A percentile compares a stretch with the other conserved stretches of the same genome.
phyloP scores from a whole-genome alignment of 2,888 invertebrate genomes.

The Andricus curvator region DNA sequence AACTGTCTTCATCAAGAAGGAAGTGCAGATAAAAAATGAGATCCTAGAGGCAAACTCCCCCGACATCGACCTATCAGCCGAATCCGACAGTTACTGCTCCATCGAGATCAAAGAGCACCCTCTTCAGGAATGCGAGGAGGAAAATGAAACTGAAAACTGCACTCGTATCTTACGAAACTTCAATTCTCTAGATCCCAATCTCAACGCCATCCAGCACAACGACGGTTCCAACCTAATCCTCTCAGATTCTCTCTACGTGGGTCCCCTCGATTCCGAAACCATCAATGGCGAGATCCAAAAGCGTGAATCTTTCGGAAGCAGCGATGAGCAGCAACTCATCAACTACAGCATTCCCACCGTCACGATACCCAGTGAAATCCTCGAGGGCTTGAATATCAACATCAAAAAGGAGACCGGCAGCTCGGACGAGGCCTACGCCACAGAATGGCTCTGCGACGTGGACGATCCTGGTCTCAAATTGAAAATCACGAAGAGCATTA shows the following conservation, averaged over 20 bases:
- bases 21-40: conserved; percentile 42
- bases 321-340: conserved; percentile 56
- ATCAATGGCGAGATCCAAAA: conserved; percentile 60
- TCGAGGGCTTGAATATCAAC: conserved; percentile 59
- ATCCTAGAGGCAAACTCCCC: background rate
- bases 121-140: background rate
- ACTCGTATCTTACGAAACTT: conserved; percentile 41
- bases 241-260: conserved; percentile 56
- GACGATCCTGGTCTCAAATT: conserved; percentile 49
- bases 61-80: background rate
- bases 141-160: conserved; percentile 47
- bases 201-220: conserved; percentile 53
- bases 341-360: conserved; percentile 60
- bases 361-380: conserved; percentile 59
- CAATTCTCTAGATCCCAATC: conserved; percentile 49
- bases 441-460: conserved; percentile 59
- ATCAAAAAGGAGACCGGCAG: conserved; percentile 62
- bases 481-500: conserved; percentile 50
- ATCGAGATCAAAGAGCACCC: background rate
- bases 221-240: conserved; percentile 52
- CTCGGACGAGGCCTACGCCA: conserved; percentile 55
- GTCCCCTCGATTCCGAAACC: conserved; percentile 57
- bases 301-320: conserved; percentile 50
- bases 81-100: conserved; percentile 5
- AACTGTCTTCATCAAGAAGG: conserved; percentile 54